These are phyloP conservation scores for Odocoileus virginianus DNA, from an alignment of 2,113 vertebrate species.

Conservation along the genomic window DNA sequence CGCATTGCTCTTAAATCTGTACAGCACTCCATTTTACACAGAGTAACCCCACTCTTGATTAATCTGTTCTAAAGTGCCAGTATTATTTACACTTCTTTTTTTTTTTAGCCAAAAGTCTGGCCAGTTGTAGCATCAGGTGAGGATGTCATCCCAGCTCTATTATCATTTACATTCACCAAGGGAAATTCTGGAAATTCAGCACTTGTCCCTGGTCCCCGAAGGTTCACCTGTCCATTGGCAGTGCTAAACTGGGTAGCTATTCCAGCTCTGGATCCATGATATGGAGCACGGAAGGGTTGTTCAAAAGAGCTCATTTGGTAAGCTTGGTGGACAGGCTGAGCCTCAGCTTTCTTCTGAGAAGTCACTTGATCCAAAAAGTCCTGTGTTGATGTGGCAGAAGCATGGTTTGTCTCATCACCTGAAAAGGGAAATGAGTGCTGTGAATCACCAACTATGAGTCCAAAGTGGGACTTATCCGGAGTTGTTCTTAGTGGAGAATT, in stretches of 20 bases:
- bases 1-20: slow-evolving; percentile 82
- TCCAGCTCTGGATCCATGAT: slow-evolving; percentile 90
- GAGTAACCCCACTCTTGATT: slow-evolving; percentile 85
- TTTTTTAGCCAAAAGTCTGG: slow-evolving; percentile 94
- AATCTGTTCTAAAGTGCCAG: slow-evolving; percentile 95
- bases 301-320: slow-evolving; percentile 97
- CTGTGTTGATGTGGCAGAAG: slow-evolving; percentile 92
- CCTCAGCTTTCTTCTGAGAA: slow-evolving; percentile 95
- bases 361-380: slow-evolving; percentile 98
- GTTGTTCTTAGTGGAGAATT: slow-evolving; percentile 94
- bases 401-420: slow-evolving; percentile 94
- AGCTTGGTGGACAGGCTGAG: slow-evolving; percentile 93
- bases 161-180: slow-evolving; percentile 94
- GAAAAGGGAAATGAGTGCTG: slow-evolving; percentile 98
- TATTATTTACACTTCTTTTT: slow-evolving; percentile 84
- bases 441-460: slow-evolving; percentile 95
- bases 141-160: slow-evolving; percentile 94
- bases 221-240: slow-evolving; percentile 96
- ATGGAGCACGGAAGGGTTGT: slow-evolving; percentile 95
- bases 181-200: slow-evolving; percentile 97
- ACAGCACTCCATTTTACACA: slow-evolving; percentile 84
- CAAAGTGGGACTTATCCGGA: slow-evolving; percentile 96
- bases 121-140: slow-evolving; percentile 95
- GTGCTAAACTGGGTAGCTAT: slow-evolving; percentile 93
- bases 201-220: slow-evolving; percentile 90